A percentile compares a stretch with the other conserved stretches of the same genome.
phyloP scores from a whole-genome alignment of 1,140 invertebrate genomes.

The Drosophila nasuta region DNA sequence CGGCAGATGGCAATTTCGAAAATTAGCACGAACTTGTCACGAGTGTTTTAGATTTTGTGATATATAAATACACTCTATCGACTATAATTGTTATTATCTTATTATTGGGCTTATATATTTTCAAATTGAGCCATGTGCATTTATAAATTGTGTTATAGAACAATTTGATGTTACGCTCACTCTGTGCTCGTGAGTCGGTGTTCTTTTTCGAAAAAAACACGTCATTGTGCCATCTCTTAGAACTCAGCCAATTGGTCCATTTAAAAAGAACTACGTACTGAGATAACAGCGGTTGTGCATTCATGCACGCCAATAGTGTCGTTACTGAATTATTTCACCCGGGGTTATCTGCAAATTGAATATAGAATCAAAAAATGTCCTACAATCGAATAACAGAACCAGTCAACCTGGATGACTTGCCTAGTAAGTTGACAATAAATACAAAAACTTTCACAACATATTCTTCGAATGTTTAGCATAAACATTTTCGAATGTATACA shows the following conservation, averaged over 20 bases:
- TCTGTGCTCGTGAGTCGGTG: neutral
- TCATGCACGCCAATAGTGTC: no score
- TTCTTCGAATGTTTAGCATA: slow-evolving; percentile 1
- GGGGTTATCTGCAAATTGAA: slow-evolving; percentile 6
- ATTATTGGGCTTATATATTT: no score
- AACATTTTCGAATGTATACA: neutral
- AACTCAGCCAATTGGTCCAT: slow-evolving; percentile 19
- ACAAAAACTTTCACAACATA: neutral
- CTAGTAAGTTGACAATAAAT: slow-evolving; percentile 18
- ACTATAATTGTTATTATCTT: no score
- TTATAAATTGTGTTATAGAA: neutral
- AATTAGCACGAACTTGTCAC: neutral
- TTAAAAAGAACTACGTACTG: neutral
- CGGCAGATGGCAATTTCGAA: neutral
- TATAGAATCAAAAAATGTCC: slow-evolving; percentile 17
- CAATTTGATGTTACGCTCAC: neutral
- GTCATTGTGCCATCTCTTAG: slow-evolving; percentile 13
- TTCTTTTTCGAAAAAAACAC: slow-evolving; percentile 12
- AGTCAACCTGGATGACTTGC: neutral
- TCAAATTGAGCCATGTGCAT: no score
- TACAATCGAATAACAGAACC: slow-evolving; percentile 33
- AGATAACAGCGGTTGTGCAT: slow-evolving; percentile 1
- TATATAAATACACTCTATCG: no score
- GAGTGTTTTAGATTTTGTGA: neutral
- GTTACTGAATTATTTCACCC: neutral